Conservation (phyloP, 30 jellyfish, hydroid and myxozoan species). For the Mastigias papua region DNA sequence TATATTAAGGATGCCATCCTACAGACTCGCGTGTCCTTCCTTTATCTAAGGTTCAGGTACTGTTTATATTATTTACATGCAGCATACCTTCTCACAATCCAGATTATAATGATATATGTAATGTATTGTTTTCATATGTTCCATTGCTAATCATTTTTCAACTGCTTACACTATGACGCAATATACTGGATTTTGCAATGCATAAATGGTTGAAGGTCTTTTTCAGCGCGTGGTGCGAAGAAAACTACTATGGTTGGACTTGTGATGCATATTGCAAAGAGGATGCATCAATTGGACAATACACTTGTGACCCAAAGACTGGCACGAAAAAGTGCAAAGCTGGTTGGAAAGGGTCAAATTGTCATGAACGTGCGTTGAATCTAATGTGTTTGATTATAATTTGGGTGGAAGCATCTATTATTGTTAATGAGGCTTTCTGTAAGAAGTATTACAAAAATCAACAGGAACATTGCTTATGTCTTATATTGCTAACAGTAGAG, state of each 20-base stretch:
- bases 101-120: no score
- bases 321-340: constrained; percentile 68
- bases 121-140: no score
- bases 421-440: neutral
- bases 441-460: no score
- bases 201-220: neutral
- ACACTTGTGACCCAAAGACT: constrained; percentile 59
- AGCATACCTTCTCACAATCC: no score
- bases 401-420: no score
- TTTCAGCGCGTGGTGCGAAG: constrained; percentile 69
- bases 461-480: no score
- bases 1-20: constrained; percentile 12
- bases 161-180: no score
- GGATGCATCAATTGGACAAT: constrained; percentile 65
- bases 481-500: no score
- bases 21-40: neutral
- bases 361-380: constrained; percentile 74
- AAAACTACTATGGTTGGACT: constrained; percentile 47
- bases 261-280: constrained; percentile 67
- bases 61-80: no score
- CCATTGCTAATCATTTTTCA: no score
- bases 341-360: constrained; percentile 83
- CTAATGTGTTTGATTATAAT: no score
- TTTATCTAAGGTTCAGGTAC: constrained; percentile 17
- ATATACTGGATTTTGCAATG: no score